A percentile compares a stretch with the other conserved stretches of the same genome.
Evolutionary conservation across 2,113 vertebrate genomes (phyloP).

Genomic region (Uria aalge): DNA sequence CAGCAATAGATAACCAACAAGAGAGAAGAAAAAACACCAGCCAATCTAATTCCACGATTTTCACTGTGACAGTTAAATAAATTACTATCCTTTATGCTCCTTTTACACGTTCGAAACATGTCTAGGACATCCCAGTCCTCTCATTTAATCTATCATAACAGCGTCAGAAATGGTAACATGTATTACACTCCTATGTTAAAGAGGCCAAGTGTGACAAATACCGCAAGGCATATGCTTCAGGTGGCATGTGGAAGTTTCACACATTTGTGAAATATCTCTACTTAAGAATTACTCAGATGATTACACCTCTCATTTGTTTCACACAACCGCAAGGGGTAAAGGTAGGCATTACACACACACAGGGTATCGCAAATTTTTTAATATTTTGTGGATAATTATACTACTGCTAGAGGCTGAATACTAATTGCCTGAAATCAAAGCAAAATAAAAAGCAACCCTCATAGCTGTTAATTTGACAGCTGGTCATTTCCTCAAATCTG

Average conservation of each 20-base stretch:
- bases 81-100: not conserved
- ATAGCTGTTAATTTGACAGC: not conserved
- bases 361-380: not conserved
- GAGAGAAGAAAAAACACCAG: not conserved
- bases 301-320: not conserved
- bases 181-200: not conserved
- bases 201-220: not conserved
- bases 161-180: not conserved
- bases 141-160: not conserved
- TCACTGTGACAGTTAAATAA: not conserved
- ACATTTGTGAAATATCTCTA: not conserved
- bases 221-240: not conserved
- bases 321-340: not conserved
- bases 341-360: not conserved
- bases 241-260: not conserved
- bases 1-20: not conserved
- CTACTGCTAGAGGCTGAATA: not conserved
- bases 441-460: constrained; percentile 4
- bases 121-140: not conserved
- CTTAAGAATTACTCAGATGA: not conserved
- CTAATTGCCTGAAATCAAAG: constrained; percentile 12
- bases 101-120: not conserved
- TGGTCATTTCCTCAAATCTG: not conserved
- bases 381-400: not conserved
- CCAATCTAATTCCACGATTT: not conserved